These are phyloP conservation scores for Colinus virginianus DNA, from an alignment of 2,113 vertebrate genomes.

Conservation along the genomic window DNA sequence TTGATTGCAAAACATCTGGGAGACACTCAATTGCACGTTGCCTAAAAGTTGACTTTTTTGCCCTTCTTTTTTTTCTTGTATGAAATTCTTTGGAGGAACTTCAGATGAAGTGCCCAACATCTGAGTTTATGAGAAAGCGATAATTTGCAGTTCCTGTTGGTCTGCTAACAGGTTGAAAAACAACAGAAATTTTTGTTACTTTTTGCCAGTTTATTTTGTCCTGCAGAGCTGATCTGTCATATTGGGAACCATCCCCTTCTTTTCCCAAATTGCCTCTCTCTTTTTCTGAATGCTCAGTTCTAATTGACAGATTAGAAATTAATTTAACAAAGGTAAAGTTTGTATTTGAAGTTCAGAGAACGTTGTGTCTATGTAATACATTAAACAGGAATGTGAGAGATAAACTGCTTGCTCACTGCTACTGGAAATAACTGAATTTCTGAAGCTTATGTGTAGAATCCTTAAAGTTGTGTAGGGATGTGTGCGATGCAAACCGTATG, in stretches of 20 bases:
- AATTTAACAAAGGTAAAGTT: slow-evolving; percentile 26
- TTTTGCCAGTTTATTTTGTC: not conserved
- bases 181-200: not conserved
- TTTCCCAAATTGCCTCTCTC: not conserved
- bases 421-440: not conserved
- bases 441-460: slow-evolving; percentile 19
- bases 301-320: not conserved
- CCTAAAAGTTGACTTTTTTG: not conserved
- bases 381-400: not conserved
- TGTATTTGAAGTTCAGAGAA: not conserved
- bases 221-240: not conserved
- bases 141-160: not conserved
- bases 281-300: not conserved
- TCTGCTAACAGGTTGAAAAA: not conserved
- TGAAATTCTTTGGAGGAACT: not conserved
- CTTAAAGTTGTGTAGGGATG: not conserved
- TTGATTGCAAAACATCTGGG: not conserved
- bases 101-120: not conserved
- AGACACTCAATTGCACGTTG: accelerated
- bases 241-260: not conserved
- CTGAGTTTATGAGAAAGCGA: not conserved
- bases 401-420: not conserved
- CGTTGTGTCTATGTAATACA: not conserved
- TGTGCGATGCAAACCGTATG: not conserved
- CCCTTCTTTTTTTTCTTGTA: not conserved